Evolutionary conservation across 1,140 invertebrate genomes (phyloP).

Genomic region (Drosophila jambulina): DNA sequence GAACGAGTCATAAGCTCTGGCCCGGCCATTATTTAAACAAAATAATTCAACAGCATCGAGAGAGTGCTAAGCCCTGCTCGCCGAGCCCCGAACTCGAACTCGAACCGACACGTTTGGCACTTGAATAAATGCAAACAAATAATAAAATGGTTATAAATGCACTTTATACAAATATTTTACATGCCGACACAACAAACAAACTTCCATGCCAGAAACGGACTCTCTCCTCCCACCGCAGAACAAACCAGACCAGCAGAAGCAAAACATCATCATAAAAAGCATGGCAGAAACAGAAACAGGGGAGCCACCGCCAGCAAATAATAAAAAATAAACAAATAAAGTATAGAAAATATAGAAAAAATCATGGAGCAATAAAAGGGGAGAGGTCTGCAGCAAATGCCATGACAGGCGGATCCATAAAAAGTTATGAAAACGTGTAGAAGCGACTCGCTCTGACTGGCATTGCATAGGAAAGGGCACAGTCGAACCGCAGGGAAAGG

Average conservation of each 20-base stretch:
- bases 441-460: constrained; percentile 27
- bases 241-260: constrained; percentile 26
- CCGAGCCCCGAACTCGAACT: neutral
- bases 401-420: constrained; percentile 59
- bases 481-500: constrained; percentile 5
- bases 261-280: constrained; percentile 55
- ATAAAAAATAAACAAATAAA: constrained; percentile 57
- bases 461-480: neutral
- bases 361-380: constrained; percentile 51
- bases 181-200: constrained; percentile 52
- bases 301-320: constrained; percentile 11
- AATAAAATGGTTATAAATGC: constrained; percentile 67
- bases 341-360: constrained; percentile 55
- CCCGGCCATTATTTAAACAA: constrained; percentile 52
- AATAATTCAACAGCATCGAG: constrained; percentile 51
- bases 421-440: constrained; percentile 74
- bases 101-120: constrained; percentile 34
- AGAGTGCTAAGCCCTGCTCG: constrained; percentile 34
- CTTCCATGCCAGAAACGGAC: constrained; percentile 22
- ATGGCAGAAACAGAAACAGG: constrained; percentile 41
- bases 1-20: constrained; percentile 33
- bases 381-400: constrained; percentile 37
- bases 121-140: constrained; percentile 64
- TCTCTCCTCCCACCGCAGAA: neutral
- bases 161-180: constrained; percentile 70